A percentile compares a stretch with the other conserved stretches of the same genome.
phyloP scores from a whole-genome alignment of 2,113 vertebrate genomes.

The Bubo blakistoni region DNA sequence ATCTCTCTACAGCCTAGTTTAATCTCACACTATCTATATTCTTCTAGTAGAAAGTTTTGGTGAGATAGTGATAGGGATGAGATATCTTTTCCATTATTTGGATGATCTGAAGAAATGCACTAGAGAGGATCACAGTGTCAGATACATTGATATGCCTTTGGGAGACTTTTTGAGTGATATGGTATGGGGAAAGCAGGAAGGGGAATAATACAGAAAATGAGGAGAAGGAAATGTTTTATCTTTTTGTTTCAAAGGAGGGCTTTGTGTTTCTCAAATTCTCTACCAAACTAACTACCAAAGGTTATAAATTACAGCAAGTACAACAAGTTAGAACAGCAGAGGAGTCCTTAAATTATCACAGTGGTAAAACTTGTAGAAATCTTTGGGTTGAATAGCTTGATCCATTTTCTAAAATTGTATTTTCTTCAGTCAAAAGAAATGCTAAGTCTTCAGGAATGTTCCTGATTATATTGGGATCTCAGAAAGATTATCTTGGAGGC shows the following conservation, averaged over 20 bases:
- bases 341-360: background rate
- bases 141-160: conserved; percentile 20
- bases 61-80: background rate
- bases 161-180: background rate
- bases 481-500: background rate
- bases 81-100: conserved; percentile 19
- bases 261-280: background rate
- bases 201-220: background rate
- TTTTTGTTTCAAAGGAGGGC: background rate
- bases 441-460: background rate
- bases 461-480: background rate
- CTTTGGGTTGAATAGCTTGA: background rate
- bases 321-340: background rate
- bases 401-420: background rate
- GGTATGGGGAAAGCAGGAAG: background rate
- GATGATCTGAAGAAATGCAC: conserved; percentile 7
- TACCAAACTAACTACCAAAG: background rate
- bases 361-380: background rate
- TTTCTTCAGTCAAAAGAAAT: background rate
- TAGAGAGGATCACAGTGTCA: background rate
- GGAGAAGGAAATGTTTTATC: background rate
- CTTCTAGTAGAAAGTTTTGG: background rate
- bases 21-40: conserved; percentile 23
- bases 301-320: background rate
- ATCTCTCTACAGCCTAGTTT: background rate